phyloP scores from a whole-genome alignment of 2,888 invertebrate species.

The Taenaris catops region DNA sequence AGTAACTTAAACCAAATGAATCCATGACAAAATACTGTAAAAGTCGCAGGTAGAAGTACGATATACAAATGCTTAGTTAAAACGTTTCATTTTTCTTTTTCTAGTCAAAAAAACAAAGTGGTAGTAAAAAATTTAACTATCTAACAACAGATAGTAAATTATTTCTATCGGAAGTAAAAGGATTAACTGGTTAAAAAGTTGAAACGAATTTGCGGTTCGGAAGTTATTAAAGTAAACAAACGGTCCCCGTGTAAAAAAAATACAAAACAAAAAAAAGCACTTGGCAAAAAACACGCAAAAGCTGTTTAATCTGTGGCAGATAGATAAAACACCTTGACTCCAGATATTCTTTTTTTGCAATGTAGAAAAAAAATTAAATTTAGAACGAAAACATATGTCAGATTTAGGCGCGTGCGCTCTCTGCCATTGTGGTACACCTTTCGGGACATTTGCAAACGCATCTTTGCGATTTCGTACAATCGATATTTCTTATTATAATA shows the following conservation, averaged over 20 bases:
- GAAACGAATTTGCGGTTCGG: constrained; percentile 26
- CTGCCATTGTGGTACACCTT: constrained; percentile 56
- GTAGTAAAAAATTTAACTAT: not conserved
- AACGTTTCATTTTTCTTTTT: not conserved
- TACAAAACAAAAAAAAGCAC: constrained; percentile 23
- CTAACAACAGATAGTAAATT: constrained; percentile 2
- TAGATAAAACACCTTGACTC: constrained; percentile 48
- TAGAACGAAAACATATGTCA: constrained; percentile 47
- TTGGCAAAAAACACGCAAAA: constrained; percentile 32
- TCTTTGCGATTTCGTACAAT: constrained; percentile 12
- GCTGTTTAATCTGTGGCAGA: constrained; percentile 33
- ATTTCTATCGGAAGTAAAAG: constrained; percentile 24
- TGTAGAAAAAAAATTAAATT: constrained; percentile 31
- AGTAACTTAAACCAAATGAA: too few species aligned
- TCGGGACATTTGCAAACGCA: constrained; percentile 52
- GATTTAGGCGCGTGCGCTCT: constrained; percentile 46
- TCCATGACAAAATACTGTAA: too few species aligned
- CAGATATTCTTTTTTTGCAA: constrained; percentile 39
- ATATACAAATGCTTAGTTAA: too few species aligned
- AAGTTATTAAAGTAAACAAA: constrained; percentile 33
- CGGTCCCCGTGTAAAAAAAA: constrained; percentile 28
- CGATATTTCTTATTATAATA: constrained; percentile 5
- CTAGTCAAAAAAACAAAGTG: not conserved
- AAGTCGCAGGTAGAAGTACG: too few species aligned
- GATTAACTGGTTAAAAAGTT: constrained; percentile 28